Percentiles rank a stretch among this genome's conserved stretches.
Conservation (phyloP, 2,888 invertebrate genomes). For the Tenthredo amoena region DNA sequence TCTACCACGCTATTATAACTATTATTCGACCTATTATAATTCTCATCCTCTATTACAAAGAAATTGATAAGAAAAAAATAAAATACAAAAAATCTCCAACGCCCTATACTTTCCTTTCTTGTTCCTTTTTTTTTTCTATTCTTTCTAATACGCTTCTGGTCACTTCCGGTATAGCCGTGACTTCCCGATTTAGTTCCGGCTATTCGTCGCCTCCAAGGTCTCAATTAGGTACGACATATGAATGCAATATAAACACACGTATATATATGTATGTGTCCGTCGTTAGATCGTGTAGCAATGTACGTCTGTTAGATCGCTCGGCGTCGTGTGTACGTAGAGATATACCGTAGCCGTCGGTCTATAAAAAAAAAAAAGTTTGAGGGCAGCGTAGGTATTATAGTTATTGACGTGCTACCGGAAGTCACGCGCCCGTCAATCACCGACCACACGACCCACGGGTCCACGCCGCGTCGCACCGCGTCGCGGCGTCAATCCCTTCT, state of each 20-base stretch:
- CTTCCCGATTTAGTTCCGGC: constrained; percentile 15
- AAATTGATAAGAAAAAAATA: no score
- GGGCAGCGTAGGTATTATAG: neutral
- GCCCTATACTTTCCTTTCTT: neutral
- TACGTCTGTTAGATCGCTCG: neutral
- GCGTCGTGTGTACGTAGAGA: neutral
- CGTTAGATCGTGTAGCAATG: neutral
- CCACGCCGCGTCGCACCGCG: neutral
- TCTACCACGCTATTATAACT: no score
- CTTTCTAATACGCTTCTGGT: neutral
- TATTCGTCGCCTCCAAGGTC: neutral
- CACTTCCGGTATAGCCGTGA: neutral
- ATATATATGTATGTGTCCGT: neutral
- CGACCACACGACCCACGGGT: neutral
- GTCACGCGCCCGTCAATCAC: constrained; percentile 48
- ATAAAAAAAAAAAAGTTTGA: neutral
- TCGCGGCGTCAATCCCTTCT: constrained; percentile 20
- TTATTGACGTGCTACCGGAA: constrained; percentile 42
- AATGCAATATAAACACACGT: neutral
- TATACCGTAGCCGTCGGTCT: neutral
- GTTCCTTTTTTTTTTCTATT: neutral
- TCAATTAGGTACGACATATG: constrained; percentile 23
- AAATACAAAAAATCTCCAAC: no score
- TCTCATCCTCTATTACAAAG: no score
- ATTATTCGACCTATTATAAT: no score